These are phyloP conservation scores for Podarcis cretensis DNA, from an alignment of 2,113 vertebrate genomes.

Conservation along the genomic window DNA sequence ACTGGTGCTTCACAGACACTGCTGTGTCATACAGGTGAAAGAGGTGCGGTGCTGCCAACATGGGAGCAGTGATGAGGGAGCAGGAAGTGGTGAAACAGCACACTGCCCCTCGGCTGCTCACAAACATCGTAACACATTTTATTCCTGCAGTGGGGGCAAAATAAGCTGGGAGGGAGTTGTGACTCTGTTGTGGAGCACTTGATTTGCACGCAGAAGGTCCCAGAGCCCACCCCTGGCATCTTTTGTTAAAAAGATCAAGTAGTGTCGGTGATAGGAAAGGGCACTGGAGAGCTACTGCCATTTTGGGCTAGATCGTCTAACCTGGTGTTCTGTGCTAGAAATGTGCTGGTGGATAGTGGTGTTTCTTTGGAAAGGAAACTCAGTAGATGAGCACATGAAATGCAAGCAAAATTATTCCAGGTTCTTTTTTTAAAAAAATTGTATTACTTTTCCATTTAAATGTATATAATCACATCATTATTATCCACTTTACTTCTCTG, in stretches of 20 bases:
- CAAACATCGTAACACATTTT: too few relatives aligned
- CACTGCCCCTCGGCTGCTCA: too few relatives aligned
- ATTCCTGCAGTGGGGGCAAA: too few relatives aligned
- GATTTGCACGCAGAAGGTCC: background rate
- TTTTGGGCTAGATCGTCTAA: background rate
- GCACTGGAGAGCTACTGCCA: background rate
- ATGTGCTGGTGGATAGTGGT: background rate
- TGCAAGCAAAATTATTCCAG: background rate
- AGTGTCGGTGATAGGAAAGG: background rate
- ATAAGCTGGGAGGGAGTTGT: background rate
- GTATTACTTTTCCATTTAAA: too few relatives aligned
- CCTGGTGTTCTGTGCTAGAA: background rate
- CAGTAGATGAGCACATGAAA: background rate
- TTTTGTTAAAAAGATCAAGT: background rate
- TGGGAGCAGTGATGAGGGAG: too few relatives aligned
- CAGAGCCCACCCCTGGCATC: too few relatives aligned
- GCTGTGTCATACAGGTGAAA: too few relatives aligned
- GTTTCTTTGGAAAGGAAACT: background rate
- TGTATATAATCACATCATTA: too few relatives aligned
- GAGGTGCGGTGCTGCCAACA: too few relatives aligned
- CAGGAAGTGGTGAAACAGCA: too few relatives aligned
- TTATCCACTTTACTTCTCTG: too few relatives aligned
- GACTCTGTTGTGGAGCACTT: background rate
- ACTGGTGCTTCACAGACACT: too few relatives aligned
- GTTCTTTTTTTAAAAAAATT: background rate